phyloP scores from a whole-genome alignment of 1,140 invertebrate species.

The Pseudomyrmex gracilis region DNA sequence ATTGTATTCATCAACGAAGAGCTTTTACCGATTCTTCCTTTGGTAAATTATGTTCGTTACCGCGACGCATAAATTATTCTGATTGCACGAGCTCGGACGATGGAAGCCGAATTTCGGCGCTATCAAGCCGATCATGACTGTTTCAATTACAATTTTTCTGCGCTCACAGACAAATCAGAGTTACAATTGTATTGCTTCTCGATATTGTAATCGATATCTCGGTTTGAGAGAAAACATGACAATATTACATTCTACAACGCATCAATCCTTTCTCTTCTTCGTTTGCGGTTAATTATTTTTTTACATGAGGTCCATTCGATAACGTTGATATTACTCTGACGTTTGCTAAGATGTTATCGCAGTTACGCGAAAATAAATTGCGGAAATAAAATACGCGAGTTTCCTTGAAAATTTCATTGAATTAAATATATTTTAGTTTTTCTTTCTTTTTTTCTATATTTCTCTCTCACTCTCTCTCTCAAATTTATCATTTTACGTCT shows the following conservation, averaged over 20 bases:
- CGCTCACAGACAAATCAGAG: not conserved
- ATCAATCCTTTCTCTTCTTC: constrained; percentile 13
- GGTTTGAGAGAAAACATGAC: constrained; percentile 10
- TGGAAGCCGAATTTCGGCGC: not conserved
- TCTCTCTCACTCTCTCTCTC: too few relatives aligned
- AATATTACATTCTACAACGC: constrained; percentile 22
- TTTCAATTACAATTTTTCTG: constrained; percentile 43
- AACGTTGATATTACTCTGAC: constrained; percentile 3
- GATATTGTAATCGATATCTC: not conserved
- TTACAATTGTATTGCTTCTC: constrained; percentile 1
- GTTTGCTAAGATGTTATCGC: constrained; percentile 8
- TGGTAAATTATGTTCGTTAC: constrained; percentile 21
- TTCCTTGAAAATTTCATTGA: not conserved
- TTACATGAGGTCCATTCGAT: not conserved
- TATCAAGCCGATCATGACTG: constrained; percentile 4
- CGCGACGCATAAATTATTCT: constrained; percentile 31
- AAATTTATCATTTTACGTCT: not conserved
- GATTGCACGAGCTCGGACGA: not conserved
- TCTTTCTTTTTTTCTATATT: not conserved
- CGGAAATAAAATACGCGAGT: constrained; percentile 3
- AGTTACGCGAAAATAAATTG: constrained; percentile 16
- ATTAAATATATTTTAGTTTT: constrained; percentile 14
- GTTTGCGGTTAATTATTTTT: constrained; percentile 34
- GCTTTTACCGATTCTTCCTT: not conserved
- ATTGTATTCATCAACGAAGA: too few relatives aligned